Percentiles rank a stretch among this genome's conserved stretches.
Evolutionary conservation across 1,140 invertebrate species (phyloP).

Genomic region (Apis cerana): DNA sequence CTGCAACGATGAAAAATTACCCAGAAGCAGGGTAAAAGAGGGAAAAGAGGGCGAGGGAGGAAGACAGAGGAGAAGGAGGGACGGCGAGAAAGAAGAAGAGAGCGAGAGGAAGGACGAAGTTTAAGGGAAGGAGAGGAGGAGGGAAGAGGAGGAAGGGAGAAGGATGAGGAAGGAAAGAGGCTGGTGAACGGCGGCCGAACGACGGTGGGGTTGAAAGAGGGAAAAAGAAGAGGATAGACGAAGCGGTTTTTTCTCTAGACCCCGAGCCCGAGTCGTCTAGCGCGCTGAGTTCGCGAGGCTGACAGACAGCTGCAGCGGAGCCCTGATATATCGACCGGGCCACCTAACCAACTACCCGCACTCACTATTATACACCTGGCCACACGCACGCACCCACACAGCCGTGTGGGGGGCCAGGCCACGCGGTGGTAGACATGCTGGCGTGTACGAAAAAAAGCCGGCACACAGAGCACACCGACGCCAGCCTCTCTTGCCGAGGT

Average conservation of each 20-base stretch:
- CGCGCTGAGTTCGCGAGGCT: conserved; percentile 76
- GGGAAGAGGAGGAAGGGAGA: background rate
- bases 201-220: conserved; percentile 23
- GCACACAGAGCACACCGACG: conserved; percentile 57
- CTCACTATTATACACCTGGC: conserved; percentile 71
- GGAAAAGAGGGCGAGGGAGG: conserved; percentile 45
- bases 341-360: conserved; percentile 71
- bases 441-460: conserved; percentile 68
- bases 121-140: conserved; percentile 37
- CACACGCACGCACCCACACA: conserved; percentile 48
- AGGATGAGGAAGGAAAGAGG: conserved; percentile 16
- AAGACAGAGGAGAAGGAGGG: background rate
- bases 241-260: conserved; percentile 73
- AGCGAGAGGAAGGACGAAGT: conserved; percentile 48
- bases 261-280: conserved; percentile 73
- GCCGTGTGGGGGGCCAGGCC: conserved; percentile 27
- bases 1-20: conserved; percentile 80
- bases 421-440: conserved; percentile 59
- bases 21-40: conserved; percentile 74
- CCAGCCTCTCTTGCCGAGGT: conserved; percentile 48
- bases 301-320: conserved; percentile 79
- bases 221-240: conserved; percentile 52
- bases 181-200: conserved; percentile 32
- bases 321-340: conserved; percentile 80
- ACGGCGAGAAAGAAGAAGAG: conserved; percentile 4